phyloP scores from a whole-genome alignment of 2,888 invertebrate genomes.

The Lysandra coridon region DNA sequence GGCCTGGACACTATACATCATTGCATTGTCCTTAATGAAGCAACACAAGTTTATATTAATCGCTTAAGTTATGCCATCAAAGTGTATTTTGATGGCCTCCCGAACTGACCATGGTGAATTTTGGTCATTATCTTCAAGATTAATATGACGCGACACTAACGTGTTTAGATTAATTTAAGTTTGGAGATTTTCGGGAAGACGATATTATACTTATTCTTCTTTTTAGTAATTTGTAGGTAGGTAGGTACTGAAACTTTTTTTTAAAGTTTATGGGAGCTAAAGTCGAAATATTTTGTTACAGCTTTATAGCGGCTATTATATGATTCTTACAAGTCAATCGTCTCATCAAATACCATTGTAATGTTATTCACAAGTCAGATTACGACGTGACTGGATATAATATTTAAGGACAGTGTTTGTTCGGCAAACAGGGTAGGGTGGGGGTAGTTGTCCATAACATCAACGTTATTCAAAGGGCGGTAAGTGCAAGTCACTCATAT shows the following conservation, averaged over 20 bases:
- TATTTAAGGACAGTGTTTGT: constrained; percentile 71
- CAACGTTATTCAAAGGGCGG: constrained; percentile 58
- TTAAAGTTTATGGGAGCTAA: no score
- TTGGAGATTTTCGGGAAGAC: background rate
- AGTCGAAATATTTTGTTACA: no score
- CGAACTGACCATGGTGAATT: constrained; percentile 49
- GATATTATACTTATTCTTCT: background rate
- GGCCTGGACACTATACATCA: constrained; percentile 64
- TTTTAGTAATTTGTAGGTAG: background rate
- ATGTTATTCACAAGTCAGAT: constrained; percentile 36
- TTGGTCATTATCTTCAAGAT: constrained; percentile 34
- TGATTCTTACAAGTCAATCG: background rate
- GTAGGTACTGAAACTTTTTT: background rate
- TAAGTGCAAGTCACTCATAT: constrained; percentile 80
- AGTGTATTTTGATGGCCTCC: constrained; percentile 74
- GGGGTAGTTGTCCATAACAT: constrained; percentile 69
- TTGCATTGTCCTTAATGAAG: constrained; percentile 77
- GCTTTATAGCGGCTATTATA: no score
- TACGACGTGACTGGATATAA: constrained; percentile 49
- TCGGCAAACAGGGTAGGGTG: constrained; percentile 54
- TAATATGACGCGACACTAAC: constrained; percentile 8
- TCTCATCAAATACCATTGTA: constrained; percentile 20
- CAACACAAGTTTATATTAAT: constrained; percentile 61
- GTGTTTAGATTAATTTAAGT: background rate
- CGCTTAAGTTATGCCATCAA: constrained; percentile 69